Base-by-base conservation (phyloP, 2,888 invertebrate species). In the Carterocephalus palaemon region DNA sequence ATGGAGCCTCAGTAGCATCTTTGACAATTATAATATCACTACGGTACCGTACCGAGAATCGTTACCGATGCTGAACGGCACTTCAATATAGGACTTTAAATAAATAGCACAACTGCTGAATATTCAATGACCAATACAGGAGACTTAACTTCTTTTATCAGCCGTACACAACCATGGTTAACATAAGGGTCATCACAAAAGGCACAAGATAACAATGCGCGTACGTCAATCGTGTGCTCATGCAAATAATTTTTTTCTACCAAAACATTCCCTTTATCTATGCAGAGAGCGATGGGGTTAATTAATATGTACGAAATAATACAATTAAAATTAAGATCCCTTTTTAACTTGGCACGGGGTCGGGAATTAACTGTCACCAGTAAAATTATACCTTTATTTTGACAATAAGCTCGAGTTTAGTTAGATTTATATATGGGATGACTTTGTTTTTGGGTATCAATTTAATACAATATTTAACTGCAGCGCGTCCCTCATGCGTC, bases 121-220 rank as follows among this genome's bases (percentile, higher is more conserved):
- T 70, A 64, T 77, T 57, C 59, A 60, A 60, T 55, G 53, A 53
- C 48, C 54, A 46, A 49, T 53, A 48, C 31, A 52, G 50, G 49
- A 52, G 58, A 62, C 57, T 58, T 70, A 50, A 55, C 59, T 51
- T 65, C 59, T 76, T 78, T 68, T 62, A 55, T 57, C 52, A 54
- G 53, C 57, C 54, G 51, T 54, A 53, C 55, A 54, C 55, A 54
- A 62, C 64, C 65, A 72, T 70, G 73, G 77, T 80, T 78, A 82
- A 80, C 80, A 77, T 74, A 79, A 81, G 86, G 86, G 86, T 86
- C 86, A 86, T 86, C 86, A 86, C 85, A 85, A 86, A 83, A 83
- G 84, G 75, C 80, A 75, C 65, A 67, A 78, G 83, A 86, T 79
- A 83, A 86, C 86, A 86, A 86, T 81, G 68, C 74, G 70, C 85